phyloP scores from a whole-genome alignment of 1,140 invertebrate species.

The Bombus soroeensis region DNA sequence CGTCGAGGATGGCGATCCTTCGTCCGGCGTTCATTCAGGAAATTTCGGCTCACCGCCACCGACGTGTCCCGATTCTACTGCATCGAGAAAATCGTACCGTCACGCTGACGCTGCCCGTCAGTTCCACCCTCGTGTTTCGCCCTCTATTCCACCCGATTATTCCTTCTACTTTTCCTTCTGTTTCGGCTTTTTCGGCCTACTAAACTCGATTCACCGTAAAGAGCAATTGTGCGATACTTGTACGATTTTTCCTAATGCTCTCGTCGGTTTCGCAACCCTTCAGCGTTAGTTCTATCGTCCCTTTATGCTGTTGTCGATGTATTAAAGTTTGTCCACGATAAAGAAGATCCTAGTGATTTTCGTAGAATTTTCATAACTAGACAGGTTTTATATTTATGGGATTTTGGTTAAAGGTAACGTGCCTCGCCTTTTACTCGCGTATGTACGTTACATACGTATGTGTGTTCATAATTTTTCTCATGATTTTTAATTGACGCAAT shows the following conservation, averaged over 20 bases:
- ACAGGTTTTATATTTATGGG: neutral
- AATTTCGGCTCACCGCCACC: neutral
- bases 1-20: neutral
- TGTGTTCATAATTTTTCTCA: no score
- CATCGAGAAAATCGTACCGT: neutral
- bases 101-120: slow-evolving; percentile 35
- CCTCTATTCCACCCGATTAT: neutral
- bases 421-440: no score
- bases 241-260: neutral
- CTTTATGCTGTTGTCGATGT: neutral
- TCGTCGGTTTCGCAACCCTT: neutral
- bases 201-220: neutral
- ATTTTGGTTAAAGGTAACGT: no score
- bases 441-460: no score
- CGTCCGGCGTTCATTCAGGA: neutral
- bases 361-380: neutral
- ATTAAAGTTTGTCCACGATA: neutral
- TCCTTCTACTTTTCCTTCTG: neutral
- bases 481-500: no score
- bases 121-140: neutral
- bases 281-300: no score
- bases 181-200: neutral
- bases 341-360: neutral
- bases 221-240: no score
- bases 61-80: slow-evolving; percentile 15